These are phyloP conservation scores for Holothuria leucospilota DNA, from an alignment of 53 echinoderm and acorn worm genomes.

Conservation along the genomic window DNA sequence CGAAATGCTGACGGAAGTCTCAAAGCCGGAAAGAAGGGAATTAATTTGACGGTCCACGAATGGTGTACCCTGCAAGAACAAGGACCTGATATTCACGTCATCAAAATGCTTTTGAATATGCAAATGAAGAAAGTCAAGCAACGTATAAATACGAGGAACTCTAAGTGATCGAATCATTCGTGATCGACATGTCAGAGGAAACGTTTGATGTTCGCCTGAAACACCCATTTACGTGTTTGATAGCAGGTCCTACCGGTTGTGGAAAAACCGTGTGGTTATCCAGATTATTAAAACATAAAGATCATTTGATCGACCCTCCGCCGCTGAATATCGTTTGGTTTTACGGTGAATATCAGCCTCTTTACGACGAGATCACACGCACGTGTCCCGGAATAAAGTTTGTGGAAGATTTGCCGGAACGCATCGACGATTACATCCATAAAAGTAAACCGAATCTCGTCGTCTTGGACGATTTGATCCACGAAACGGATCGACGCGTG, in stretches of 20 bases:
- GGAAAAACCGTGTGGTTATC: background rate
- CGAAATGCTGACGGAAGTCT: background rate
- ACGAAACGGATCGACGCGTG: slow-evolving; percentile 1
- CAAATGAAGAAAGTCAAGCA: background rate
- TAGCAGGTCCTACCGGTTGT: no score
- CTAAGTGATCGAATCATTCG: background rate
- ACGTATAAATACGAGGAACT: background rate
- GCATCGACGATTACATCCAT: slow-evolving; percentile 13
- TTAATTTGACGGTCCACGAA: background rate
- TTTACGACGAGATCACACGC: background rate
- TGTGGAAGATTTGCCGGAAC: slow-evolving; percentile 37
- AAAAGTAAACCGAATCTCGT: background rate
- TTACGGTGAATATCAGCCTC: slow-evolving; percentile 46
- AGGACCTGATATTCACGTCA: no score
- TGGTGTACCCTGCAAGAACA: background rate
- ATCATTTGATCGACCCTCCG: background rate
- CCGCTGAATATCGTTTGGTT: slow-evolving; percentile 45
- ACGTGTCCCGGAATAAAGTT: slow-evolving; percentile 1
- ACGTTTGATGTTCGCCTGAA: slow-evolving; percentile 15
- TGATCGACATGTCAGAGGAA: background rate
- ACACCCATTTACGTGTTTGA: no score
- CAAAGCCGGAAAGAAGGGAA: background rate
- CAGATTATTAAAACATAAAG: background rate
- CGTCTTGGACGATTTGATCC: slow-evolving; percentile 39
- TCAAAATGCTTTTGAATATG: no score